Evolutionary conservation across 2,888 invertebrate species (phyloP).

Genomic region (Alloscopus bannaensis): DNA sequence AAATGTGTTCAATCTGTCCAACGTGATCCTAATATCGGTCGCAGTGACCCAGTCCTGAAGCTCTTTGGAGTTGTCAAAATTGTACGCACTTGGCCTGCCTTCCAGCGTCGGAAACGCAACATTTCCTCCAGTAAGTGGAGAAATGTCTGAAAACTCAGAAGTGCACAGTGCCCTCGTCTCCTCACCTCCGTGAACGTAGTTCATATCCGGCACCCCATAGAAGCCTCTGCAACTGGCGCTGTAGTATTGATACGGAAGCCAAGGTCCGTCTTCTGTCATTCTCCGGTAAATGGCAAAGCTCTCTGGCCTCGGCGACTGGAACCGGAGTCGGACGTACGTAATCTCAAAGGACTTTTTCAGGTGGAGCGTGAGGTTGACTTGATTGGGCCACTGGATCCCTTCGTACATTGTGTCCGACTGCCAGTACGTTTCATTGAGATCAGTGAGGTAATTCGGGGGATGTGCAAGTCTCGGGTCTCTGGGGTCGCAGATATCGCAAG

Average conservation of each 20-base stretch:
- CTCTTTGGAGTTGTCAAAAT: constrained; percentile 90
- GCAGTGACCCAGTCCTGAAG: constrained; percentile 99
- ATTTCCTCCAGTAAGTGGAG: constrained; percentile 94
- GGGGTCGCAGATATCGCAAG: constrained; percentile 86
- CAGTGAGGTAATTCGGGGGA: constrained; percentile 88
- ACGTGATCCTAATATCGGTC: constrained; percentile 91
- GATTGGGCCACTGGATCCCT: constrained; percentile 91
- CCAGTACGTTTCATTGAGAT: constrained; percentile 97
- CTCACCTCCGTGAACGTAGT: constrained; percentile 83
- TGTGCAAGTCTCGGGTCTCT: constrained; percentile 80
- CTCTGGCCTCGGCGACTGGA: constrained; percentile 96
- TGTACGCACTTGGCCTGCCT: constrained; percentile 92
- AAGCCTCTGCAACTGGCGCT: constrained; percentile 95
- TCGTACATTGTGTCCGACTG: constrained; percentile 98
- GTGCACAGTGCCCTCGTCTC: constrained; percentile 97
- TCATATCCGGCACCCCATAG: constrained; percentile 88
- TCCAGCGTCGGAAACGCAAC: constrained; percentile 96
- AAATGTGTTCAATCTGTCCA: constrained; percentile 96
- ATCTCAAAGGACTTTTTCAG: constrained; percentile 97
- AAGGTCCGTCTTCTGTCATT: constrained; percentile 84
- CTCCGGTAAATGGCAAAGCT: constrained; percentile 97
- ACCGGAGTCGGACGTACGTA: constrained; percentile 95
- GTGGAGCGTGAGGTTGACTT: constrained; percentile 93
- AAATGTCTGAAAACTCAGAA: constrained; percentile 98
- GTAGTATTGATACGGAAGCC: constrained; percentile 94